A percentile compares a stretch with the other conserved stretches of the same genome.
phyloP scores from a whole-genome alignment of 1,140 invertebrate species.

The Periplaneta americana region DNA sequence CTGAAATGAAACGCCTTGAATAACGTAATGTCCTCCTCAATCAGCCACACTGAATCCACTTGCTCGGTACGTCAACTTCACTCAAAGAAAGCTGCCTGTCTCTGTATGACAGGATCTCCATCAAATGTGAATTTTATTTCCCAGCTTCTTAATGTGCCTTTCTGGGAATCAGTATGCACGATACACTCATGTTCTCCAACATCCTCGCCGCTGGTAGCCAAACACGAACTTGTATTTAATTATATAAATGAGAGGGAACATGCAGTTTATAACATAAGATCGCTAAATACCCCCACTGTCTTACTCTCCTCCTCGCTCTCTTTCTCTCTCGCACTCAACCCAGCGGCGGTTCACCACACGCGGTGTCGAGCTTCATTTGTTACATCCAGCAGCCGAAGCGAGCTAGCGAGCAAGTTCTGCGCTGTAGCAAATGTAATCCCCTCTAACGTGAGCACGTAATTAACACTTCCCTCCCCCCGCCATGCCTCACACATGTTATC shows the following conservation, averaged over 20 bases:
- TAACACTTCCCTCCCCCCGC: not conserved
- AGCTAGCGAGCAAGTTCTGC: not conserved
- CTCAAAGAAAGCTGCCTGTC: no score
- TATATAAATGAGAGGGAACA: not conserved
- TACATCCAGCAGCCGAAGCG: not conserved
- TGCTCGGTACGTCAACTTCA: no score
- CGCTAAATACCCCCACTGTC: not conserved
- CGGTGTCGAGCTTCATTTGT: slow-evolving; percentile 6
- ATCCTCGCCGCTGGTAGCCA: not conserved
- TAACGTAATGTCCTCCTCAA: no score
- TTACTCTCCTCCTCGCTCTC: not conserved
- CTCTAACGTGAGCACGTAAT: slow-evolving; percentile 12
- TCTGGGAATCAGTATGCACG: no score
- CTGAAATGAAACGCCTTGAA: no score
- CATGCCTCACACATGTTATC: not conserved
- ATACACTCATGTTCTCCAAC: not conserved
- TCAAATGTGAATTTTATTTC: no score
- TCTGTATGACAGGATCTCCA: no score
- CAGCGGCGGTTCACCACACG: not conserved
- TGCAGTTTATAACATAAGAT: no score
- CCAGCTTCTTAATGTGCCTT: no score
- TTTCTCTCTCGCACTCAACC: not conserved
- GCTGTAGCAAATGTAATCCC: slow-evolving; percentile 10
- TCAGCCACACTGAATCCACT: no score
- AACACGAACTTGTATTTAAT: not conserved